Percentiles rank a stretch among this genome's conserved stretches.
phyloP scores from a whole-genome alignment of 2,113 vertebrate species.

The Onychostruthus taczanowskii region DNA sequence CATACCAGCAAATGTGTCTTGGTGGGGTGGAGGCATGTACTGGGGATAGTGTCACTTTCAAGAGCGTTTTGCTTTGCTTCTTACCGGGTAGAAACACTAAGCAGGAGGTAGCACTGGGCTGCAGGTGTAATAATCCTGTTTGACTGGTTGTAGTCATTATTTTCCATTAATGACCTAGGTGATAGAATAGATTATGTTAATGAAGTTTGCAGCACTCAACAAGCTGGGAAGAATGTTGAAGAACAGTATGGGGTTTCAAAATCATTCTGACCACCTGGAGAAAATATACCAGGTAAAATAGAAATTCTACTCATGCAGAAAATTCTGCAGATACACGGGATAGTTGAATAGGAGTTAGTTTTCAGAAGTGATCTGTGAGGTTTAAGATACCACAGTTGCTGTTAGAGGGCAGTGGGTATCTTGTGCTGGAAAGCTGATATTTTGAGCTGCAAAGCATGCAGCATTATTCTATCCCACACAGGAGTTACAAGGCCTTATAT shows the following conservation, averaged over 20 bases:
- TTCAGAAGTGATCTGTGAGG: neutral
- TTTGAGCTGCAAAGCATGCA: neutral
- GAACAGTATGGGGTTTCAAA: neutral
- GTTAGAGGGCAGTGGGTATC: neutral
- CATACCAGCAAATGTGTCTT: neutral
- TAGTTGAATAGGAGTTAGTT: neutral
- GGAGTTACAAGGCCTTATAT: neutral
- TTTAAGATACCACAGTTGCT: neutral
- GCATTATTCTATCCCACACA: neutral
- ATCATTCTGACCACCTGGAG: neutral
- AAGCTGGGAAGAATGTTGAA: neutral
- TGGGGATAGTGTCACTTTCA: neutral
- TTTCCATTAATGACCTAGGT: neutral
- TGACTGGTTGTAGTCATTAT: neutral
- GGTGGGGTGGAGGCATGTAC: rapidly evolving
- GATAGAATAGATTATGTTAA: neutral
- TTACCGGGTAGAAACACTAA: neutral
- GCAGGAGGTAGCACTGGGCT: neutral
- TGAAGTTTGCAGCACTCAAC: neutral
- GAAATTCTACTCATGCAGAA: neutral
- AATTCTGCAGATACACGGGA: neutral
- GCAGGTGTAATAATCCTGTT: neutral
- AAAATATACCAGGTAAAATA: neutral
- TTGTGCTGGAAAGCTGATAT: neutral
- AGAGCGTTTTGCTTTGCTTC: neutral